A percentile compares a stretch with the other conserved stretches of the same genome.
These are phyloP conservation scores for Chaetophractus vellerosus DNA, from an alignment of 2,797 vertebrate species.

Conservation along the genomic window DNA sequence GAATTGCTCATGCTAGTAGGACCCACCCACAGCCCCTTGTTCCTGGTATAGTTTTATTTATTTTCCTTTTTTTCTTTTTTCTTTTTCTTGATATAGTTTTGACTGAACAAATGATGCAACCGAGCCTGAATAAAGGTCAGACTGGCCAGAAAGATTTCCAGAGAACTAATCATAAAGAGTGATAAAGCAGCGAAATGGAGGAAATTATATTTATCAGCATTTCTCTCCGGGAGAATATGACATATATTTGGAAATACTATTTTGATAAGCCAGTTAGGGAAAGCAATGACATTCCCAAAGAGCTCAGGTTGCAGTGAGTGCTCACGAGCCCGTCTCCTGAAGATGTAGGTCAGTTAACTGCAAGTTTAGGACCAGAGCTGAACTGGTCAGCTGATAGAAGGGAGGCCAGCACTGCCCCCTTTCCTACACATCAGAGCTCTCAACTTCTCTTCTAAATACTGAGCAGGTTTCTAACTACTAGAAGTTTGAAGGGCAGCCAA, in stretches of 20 bases:
- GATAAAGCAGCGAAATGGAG: slow-evolving; percentile 44
- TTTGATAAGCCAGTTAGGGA: slow-evolving; percentile 58
- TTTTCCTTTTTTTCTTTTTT: no score
- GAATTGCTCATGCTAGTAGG: background rate
- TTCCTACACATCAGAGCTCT: background rate
- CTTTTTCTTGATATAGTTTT: slow-evolving; percentile 9
- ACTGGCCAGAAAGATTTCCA: slow-evolving; percentile 57
- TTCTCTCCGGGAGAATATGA: slow-evolving; percentile 61
- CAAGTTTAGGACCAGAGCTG: background rate
- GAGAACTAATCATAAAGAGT: slow-evolving; percentile 61
- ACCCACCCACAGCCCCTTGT: background rate
- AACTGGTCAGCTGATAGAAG: background rate
- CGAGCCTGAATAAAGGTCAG: slow-evolving; percentile 33
- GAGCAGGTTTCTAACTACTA: background rate
- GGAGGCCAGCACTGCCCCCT: background rate
- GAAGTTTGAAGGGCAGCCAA: background rate
- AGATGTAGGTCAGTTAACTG: background rate
- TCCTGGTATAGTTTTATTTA: background rate
- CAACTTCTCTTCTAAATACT: background rate
- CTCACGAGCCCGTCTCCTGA: background rate
- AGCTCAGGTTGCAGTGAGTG: background rate
- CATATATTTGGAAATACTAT: slow-evolving; percentile 9
- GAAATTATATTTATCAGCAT: slow-evolving; percentile 68
- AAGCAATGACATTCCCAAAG: background rate
- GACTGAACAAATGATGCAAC: background rate